A percentile compares a stretch with the other conserved stretches of the same genome.
phyloP scores from a whole-genome alignment of 2,888 invertebrate genomes.

The Schizotus pectinicornis region DNA sequence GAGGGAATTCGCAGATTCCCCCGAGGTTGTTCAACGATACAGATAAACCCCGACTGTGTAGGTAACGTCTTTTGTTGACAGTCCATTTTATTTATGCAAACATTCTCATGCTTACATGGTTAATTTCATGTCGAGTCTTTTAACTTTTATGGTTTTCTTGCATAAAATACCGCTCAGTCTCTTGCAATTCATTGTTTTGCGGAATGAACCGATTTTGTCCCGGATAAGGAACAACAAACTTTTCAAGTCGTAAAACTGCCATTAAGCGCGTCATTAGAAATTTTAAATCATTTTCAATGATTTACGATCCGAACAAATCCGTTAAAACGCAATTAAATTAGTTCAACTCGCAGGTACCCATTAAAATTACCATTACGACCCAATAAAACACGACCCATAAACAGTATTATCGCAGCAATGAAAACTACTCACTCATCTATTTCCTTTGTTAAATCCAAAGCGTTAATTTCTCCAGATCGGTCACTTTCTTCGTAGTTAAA shows the following conservation, averaged over 20 bases:
- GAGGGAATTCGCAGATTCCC: background rate
- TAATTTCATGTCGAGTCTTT: conserved; percentile 31
- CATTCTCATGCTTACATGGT: conserved; percentile 26
- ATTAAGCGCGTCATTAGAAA: no score
- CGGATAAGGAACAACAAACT: no score
- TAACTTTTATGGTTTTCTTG: conserved; percentile 26
- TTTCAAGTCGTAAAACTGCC: no score
- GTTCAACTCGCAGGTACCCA: no score
- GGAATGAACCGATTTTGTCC: no score
- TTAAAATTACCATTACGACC: conserved; percentile 14
- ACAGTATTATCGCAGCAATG: conserved; percentile 11
- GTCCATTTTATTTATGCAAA: conserved; percentile 31
- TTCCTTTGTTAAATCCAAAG: conserved; percentile 45
- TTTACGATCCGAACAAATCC: no score
- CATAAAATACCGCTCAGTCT: conserved; percentile 5
- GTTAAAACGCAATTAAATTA: no score
- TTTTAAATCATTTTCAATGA: no score
- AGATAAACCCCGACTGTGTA: conserved; percentile 29
- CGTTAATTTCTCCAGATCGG: conserved; percentile 39
- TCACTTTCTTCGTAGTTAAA: conserved; percentile 12
- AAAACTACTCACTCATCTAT: conserved; percentile 48
- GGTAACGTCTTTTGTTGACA: conserved; percentile 29
- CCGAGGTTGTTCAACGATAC: conserved; percentile 18
- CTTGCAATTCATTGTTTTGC: no score
- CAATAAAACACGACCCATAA: conserved; percentile 2